Percentiles rank a stretch among this genome's conserved stretches.
These are phyloP conservation scores for Morpho helenor DNA, from an alignment of 2,888 invertebrate species.

Conservation along the genomic window DNA sequence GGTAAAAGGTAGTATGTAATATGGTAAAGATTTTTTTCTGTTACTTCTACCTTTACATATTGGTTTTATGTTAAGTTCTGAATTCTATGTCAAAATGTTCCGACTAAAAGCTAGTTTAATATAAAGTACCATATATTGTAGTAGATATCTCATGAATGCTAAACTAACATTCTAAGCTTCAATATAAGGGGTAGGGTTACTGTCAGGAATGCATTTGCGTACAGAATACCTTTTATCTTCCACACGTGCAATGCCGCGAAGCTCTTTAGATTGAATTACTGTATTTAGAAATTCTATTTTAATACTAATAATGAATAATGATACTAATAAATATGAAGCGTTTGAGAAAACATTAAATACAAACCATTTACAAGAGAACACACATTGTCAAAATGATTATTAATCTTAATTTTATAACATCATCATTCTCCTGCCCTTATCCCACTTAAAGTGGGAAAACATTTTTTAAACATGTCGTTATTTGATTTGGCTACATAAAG, in stretches of 20 bases:
- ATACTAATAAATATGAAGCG: no score
- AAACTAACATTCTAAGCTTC: conserved; percentile 13
- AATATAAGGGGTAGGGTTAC: conserved; percentile 15
- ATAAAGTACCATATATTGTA: background rate
- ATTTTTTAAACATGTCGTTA: no score
- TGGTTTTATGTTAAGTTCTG: no score
- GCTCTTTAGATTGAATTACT: background rate
- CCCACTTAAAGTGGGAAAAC: no score
- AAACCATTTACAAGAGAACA: no score
- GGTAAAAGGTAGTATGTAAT: no score
- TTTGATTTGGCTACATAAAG: background rate
- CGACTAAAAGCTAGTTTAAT: background rate
- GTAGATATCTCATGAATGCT: conserved; percentile 5
- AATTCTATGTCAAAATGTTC: no score
- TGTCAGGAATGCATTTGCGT: conserved; percentile 21
- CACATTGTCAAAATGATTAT: background rate
- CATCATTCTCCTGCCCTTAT: no score
- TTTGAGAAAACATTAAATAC: no score
- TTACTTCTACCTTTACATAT: no score
- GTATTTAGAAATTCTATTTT: background rate
- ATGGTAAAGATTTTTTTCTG: no score
- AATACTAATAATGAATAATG: background rate
- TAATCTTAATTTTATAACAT: no score
- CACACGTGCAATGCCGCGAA: conserved; percentile 6
- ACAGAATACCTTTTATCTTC: conserved; percentile 18